Evolutionary conservation across 2,888 invertebrate genomes (phyloP).

Genomic region (Drosophila merina): DNA sequence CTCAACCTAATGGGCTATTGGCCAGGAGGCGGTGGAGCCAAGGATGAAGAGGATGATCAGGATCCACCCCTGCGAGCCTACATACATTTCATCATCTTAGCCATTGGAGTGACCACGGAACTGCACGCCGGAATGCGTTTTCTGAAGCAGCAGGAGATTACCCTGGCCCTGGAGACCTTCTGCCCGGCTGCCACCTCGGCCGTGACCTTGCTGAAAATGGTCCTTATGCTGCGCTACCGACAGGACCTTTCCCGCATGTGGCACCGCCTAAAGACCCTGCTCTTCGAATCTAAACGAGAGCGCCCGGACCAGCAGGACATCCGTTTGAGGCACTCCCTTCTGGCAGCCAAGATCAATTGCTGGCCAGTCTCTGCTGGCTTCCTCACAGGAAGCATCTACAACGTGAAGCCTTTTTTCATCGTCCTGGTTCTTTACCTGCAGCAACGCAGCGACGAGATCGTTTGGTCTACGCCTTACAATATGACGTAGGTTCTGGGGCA

Average conservation of each 20-base stretch:
- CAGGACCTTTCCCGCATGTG: slow-evolving; percentile 60
- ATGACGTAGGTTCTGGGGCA: slow-evolving; percentile 70
- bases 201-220: slow-evolving; percentile 76
- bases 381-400: slow-evolving; percentile 65
- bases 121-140: slow-evolving; percentile 65
- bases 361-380: slow-evolving; percentile 73
- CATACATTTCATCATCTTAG: slow-evolving; percentile 60
- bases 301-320: slow-evolving; percentile 22
- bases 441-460: slow-evolving; percentile 30
- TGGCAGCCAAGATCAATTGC: slow-evolving; percentile 72
- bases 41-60: not conserved
- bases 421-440: slow-evolving; percentile 53
- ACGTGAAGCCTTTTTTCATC: slow-evolving; percentile 66
- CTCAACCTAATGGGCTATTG: slow-evolving; percentile 70
- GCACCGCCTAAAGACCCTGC: slow-evolving; percentile 38
- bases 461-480: slow-evolving; percentile 73
- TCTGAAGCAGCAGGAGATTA: slow-evolving; percentile 34
- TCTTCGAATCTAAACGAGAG: slow-evolving; percentile 30
- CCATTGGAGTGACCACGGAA: slow-evolving; percentile 71
- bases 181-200: slow-evolving; percentile 78
- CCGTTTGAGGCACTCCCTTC: slow-evolving; percentile 42
- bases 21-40: slow-evolving; percentile 43
- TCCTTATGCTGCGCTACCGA: slow-evolving; percentile 60
- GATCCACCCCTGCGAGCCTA: slow-evolving; percentile 22
- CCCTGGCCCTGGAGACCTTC: slow-evolving; percentile 69